phyloP scores from a whole-genome alignment of 2,888 invertebrate genomes.

The Chydorus sphaericus region DNA sequence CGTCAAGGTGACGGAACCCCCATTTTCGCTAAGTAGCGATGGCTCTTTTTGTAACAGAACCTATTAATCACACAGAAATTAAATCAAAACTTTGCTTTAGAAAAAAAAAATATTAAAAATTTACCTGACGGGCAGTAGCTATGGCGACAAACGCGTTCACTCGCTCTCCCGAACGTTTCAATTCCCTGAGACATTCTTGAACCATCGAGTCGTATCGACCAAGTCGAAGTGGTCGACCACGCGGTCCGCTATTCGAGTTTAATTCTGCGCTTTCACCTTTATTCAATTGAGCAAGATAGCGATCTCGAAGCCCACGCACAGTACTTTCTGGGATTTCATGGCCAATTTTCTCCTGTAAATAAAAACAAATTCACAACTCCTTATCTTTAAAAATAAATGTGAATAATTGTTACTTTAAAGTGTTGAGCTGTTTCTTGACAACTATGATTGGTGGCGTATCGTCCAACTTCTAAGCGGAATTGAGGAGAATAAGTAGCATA shows the following conservation, averaged over 20 bases:
- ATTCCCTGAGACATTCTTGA: constrained; percentile 23
- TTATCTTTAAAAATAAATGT: neutral
- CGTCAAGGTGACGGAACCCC: constrained; percentile 29
- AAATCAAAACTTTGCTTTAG: neutral
- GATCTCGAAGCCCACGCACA: constrained; percentile 23
- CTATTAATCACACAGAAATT: neutral
- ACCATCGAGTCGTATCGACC: constrained; percentile 25
- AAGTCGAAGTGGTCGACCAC: constrained; percentile 24
- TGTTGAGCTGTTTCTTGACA: constrained; percentile 22
- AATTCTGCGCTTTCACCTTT: constrained; percentile 19
- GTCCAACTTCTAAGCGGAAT: constrained; percentile 21
- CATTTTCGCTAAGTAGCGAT: constrained; percentile 28
- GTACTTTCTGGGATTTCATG: constrained; percentile 24
- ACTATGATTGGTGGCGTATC: constrained; percentile 24
- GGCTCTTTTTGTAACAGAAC: constrained; percentile 28
- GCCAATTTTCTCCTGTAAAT: constrained; percentile 18
- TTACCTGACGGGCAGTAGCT: constrained; percentile 25
- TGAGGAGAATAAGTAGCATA: constrained; percentile 24
- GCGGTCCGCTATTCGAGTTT: constrained; percentile 22
- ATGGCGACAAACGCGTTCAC: constrained; percentile 27
- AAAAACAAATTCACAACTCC: neutral
- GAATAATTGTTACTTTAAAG: constrained; percentile 18
- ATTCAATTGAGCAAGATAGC: constrained; percentile 21
- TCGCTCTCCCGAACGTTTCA: constrained; percentile 24
- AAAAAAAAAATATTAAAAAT: neutral